Evolutionary conservation across 2,113 vertebrate genomes (phyloP), one percentile per base, ranked within the genome.

Genomic region (Centrocercus urophasianus): DNA sequence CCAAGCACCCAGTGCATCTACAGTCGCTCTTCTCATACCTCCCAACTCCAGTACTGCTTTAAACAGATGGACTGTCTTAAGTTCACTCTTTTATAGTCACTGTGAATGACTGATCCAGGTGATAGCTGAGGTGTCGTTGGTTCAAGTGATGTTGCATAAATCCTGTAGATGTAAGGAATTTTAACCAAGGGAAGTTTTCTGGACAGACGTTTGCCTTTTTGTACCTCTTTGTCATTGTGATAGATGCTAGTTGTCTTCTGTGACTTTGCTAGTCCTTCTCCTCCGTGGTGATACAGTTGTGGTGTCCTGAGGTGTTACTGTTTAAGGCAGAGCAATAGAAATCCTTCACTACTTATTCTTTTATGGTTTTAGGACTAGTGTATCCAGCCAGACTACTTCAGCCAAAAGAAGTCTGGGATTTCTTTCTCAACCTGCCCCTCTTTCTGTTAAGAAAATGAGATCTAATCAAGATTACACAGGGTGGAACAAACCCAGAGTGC

Each of bases 401-500:
- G 98, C 98, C 64, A 99, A 99, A 97, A 99, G 99, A 96, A 99
- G 98, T 96, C 97, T 99, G 64, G 93, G 98, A 66, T 98, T 99
- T 95, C 98, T 99, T 76, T 98, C 99, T 97, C 99, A 99, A 94
- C 99, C 99, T 67, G 98, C 98, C 28, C 99, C 99, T 77, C 99
- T 98, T 72, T 98, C 98, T 88, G 97, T 98, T 93, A 99, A 99
- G 97, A 99, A 99, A 97, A 98, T 99, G 59, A 98, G 99, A 16
- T 98, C 97, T 54, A 98, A 98, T 93, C 97, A 99, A 92, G 99
- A 99, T 96, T 99, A 99, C 14, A 97, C 98, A 32, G 99, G 99
- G 78, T 99, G 99, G 99, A 99, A 99, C 97, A 99, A 99, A 94
- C 98, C 98, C 71, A 98, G 99, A 86, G 96, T 98, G 3, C 98